phyloP scores from a whole-genome alignment of 2,888 invertebrate genomes.

The Cabera pusaria region DNA sequence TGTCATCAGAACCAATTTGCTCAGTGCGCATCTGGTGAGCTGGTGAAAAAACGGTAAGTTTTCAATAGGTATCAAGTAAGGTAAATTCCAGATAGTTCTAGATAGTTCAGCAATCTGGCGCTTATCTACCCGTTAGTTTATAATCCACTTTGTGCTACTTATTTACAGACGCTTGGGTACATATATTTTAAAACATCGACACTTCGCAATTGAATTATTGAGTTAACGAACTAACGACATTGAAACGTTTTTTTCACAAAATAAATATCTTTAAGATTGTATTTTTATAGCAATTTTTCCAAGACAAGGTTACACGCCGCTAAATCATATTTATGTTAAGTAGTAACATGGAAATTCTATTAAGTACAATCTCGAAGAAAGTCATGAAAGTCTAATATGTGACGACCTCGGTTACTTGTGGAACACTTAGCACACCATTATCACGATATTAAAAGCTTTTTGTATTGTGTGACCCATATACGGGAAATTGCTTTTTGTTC shows the following conservation, averaged over 20 bases:
- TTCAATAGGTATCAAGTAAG: too few species aligned
- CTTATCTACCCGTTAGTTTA: too few species aligned
- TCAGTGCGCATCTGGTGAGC: too few species aligned
- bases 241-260: too few species aligned
- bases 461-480: constrained; percentile 11
- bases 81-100: too few species aligned
- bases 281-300: constrained; percentile 10
- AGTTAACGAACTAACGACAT: too few species aligned
- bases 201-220: too few species aligned
- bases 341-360: constrained; percentile 18
- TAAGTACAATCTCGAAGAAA: constrained; percentile 26
- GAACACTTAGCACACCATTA: constrained; percentile 12
- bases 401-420: constrained; percentile 21
- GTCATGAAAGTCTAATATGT: constrained; percentile 30
- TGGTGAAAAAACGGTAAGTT: neutral
- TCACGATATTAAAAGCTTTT: constrained; percentile 25
- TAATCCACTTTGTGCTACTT: too few species aligned
- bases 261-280: constrained; percentile 15
- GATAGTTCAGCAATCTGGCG: too few species aligned
- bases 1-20: too few species aligned
- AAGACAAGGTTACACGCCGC: constrained; percentile 11
- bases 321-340: constrained; percentile 18
- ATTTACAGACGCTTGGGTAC: too few species aligned
- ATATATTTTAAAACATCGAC: too few species aligned
- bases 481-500: constrained; percentile 16